phyloP scores from a whole-genome alignment of 1,140 invertebrate genomes.

The Hycleus cichorii region DNA sequence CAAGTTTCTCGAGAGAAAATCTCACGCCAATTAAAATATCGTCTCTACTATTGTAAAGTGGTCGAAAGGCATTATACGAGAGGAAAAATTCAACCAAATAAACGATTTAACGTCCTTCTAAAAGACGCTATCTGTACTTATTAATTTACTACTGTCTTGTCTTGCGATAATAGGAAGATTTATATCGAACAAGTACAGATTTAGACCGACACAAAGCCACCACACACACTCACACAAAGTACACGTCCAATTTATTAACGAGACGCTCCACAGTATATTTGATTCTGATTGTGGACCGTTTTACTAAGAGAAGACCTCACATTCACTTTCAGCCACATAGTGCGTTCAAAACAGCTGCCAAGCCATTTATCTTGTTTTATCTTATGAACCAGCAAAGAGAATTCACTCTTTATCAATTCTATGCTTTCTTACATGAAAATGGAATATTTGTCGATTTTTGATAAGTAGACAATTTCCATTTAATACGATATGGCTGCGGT shows the following conservation, averaged over 20 bases:
- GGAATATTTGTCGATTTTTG: too few species aligned
- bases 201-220: slow-evolving; percentile 5
- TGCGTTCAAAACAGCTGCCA: too few species aligned
- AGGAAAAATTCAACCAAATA: slow-evolving; percentile 6
- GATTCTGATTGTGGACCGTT: slow-evolving; percentile 6
- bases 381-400: too few species aligned
- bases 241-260: slow-evolving; percentile 5
- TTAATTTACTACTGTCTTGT: slow-evolving; percentile 15
- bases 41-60: slow-evolving; percentile 7
- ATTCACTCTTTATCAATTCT: too few species aligned
- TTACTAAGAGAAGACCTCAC: slow-evolving; percentile 2
- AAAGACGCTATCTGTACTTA: slow-evolving; percentile 12
- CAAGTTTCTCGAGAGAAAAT: neutral
- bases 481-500: slow-evolving; percentile 10
- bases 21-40: slow-evolving; percentile 14
- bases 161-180: slow-evolving; percentile 11
- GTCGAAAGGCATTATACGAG: neutral
- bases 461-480: too few species aligned
- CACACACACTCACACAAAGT: neutral
- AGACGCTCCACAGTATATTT: slow-evolving; percentile 2
- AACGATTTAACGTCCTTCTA: slow-evolving; percentile 3
- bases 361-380: too few species aligned
- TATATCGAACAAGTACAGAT: slow-evolving; percentile 10
- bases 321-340: slow-evolving; percentile 2
- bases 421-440: too few species aligned